Evolutionary conservation across 1,140 invertebrate species (phyloP).

Genomic region (Drosophila athabasca): DNA sequence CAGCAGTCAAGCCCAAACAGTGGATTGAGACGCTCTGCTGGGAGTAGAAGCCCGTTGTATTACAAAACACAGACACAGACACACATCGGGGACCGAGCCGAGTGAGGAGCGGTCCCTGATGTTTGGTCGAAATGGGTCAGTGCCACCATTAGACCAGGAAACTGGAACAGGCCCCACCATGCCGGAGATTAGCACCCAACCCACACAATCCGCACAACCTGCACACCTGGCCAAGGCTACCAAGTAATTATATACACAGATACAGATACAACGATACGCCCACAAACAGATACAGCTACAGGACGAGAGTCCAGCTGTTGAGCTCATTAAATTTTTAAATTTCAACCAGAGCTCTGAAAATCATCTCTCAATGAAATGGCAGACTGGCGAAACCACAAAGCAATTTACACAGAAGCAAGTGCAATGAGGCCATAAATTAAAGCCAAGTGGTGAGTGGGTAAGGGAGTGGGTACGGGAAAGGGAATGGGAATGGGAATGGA

Average conservation of each 20-base stretch:
- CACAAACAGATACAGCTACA: slow-evolving; percentile 1
- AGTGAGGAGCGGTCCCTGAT: slow-evolving; percentile 42
- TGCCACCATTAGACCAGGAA: slow-evolving; percentile 57
- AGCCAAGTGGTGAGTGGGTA: slow-evolving; percentile 29
- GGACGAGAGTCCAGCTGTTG: neutral
- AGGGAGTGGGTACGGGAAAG: no score
- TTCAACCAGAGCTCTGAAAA: slow-evolving; percentile 45
- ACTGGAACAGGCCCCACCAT: slow-evolving; percentile 27
- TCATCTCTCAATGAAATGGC: slow-evolving; percentile 54
- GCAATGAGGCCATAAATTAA: slow-evolving; percentile 70
- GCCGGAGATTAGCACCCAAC: slow-evolving; percentile 36
- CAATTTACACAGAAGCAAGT: slow-evolving; percentile 67
- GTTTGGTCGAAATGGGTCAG: slow-evolving; percentile 63
- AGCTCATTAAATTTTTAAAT: slow-evolving; percentile 61
- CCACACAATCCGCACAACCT: slow-evolving; percentile 12
- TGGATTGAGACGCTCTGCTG: neutral
- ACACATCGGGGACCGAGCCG: slow-evolving; percentile 43
- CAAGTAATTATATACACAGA: slow-evolving; percentile 8
- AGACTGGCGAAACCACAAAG: slow-evolving; percentile 54
- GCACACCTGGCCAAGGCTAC: slow-evolving; percentile 3
- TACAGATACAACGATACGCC: neutral
- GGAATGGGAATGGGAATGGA: no score
- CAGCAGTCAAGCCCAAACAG: neutral
- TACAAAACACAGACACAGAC: slow-evolving; percentile 11
- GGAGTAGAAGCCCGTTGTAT: neutral